phyloP scores from a whole-genome alignment of 2,113 vertebrate genomes.

The Vicugna pacos region DNA sequence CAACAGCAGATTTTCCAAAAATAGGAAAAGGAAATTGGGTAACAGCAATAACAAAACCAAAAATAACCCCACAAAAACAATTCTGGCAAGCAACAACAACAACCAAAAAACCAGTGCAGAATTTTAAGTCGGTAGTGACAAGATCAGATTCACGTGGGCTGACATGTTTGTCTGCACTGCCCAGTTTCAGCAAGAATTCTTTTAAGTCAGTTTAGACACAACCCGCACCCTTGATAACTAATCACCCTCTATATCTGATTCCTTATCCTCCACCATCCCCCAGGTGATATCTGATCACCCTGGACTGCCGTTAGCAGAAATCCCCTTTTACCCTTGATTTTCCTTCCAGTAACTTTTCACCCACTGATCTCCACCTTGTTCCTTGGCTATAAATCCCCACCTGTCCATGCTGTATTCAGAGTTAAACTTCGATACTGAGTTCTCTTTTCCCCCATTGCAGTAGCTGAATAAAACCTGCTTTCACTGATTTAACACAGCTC shows the following conservation, averaged over 20 bases:
- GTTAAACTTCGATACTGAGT: no score
- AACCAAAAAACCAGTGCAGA: background rate
- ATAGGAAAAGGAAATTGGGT: background rate
- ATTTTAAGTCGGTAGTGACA: constrained; percentile 15
- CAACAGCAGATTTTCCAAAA: background rate
- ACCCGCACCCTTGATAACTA: background rate
- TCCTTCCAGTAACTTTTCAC: no score
- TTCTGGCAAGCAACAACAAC: background rate
- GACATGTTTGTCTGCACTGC: background rate
- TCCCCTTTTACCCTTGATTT: no score
- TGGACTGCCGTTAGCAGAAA: no score
- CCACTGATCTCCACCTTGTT: no score
- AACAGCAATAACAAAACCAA: background rate
- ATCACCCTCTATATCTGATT: background rate
- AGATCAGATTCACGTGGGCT: background rate
- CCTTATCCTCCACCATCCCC: background rate
- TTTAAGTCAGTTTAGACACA: background rate
- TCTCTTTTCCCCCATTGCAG: no score
- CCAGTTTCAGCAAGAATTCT: background rate
- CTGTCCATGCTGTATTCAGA: no score
- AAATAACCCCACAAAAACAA: background rate
- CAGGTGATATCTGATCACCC: no score
- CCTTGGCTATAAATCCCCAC: no score
- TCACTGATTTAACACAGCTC: no score
- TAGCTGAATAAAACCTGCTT: no score